phyloP scores from a whole-genome alignment of 1,140 invertebrate species.

The Thrips palmi region DNA sequence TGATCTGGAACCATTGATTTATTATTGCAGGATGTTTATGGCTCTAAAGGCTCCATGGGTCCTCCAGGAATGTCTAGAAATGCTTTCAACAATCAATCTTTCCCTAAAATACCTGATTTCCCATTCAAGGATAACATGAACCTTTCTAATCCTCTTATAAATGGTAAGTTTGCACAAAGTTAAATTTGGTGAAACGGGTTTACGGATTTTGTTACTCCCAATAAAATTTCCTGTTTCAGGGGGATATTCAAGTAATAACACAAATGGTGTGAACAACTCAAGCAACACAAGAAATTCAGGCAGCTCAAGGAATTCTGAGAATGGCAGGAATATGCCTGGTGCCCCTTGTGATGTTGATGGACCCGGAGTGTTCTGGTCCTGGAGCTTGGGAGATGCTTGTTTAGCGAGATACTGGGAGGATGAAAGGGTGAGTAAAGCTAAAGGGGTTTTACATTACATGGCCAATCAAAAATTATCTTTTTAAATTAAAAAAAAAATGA shows the following conservation, averaged over 20 bases:
- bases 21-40: too few relatives aligned
- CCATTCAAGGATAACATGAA: constrained; percentile 15
- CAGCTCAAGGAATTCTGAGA: too few relatives aligned
- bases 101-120: constrained; percentile 16
- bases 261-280: constrained; percentile 3
- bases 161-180: constrained; percentile 7
- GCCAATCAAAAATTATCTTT: background rate
- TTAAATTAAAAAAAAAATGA: background rate
- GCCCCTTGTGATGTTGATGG: too few relatives aligned
- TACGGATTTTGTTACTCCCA: background rate
- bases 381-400: constrained; percentile 62
- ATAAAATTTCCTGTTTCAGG: background rate
- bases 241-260: constrained; percentile 3
- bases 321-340: too few relatives aligned
- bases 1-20: too few relatives aligned
- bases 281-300: background rate
- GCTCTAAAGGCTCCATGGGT: too few relatives aligned
- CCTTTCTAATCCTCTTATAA: constrained; percentile 11
- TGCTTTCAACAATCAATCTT: too few relatives aligned
- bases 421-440: constrained; percentile 43
- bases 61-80: too few relatives aligned
- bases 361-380: constrained; percentile 34
- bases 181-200: background rate
- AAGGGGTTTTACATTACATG: constrained; percentile 2
- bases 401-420: constrained; percentile 87